Evolutionary conservation across 2,113 vertebrate genomes (phyloP).

Genomic region (Centrocercus urophasianus): DNA sequence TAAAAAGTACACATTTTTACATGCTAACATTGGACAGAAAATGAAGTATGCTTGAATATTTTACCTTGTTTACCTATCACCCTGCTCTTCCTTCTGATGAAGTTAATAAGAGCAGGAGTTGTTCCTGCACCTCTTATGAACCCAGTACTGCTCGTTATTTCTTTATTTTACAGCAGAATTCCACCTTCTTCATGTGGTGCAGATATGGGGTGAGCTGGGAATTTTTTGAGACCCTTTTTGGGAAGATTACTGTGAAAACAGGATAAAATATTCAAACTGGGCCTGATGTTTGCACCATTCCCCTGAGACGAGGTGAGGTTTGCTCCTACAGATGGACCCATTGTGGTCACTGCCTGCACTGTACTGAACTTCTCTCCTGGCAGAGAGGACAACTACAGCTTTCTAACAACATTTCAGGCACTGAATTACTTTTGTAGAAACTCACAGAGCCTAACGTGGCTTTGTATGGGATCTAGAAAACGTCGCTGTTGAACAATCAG

Average conservation of each 20-base stretch:
- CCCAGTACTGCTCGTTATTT: not conserved
- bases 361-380: not conserved
- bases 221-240: not conserved
- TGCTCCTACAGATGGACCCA: not conserved
- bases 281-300: not conserved
- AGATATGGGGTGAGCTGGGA: not conserved
- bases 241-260: not conserved
- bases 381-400: not conserved
- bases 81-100: not conserved
- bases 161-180: not conserved
- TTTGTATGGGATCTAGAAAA: not conserved
- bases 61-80: not conserved
- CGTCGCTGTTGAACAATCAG: rapidly evolving
- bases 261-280: not conserved
- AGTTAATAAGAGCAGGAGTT: not conserved
- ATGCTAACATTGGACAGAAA: not conserved
- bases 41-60: not conserved
- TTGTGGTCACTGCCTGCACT: not conserved
- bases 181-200: not conserved
- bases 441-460: not conserved
- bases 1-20: not conserved
- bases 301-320: not conserved
- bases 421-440: not conserved
- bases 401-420: not conserved
- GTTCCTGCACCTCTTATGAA: not conserved